phyloP scores from a whole-genome alignment of 2,888 invertebrate genomes.

The Ligdia adustata region DNA sequence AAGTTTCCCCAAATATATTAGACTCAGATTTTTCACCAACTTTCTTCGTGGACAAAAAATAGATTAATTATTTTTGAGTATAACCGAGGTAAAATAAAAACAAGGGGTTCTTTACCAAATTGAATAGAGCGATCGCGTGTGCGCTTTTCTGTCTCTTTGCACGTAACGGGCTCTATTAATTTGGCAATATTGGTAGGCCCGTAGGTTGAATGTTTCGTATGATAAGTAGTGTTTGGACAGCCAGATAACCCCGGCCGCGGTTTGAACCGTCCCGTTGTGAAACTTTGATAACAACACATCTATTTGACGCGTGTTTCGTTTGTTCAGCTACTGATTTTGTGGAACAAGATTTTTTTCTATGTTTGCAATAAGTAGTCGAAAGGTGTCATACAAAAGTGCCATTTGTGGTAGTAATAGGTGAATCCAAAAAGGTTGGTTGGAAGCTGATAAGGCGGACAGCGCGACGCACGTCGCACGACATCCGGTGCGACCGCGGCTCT shows the following conservation, averaged over 20 bases:
- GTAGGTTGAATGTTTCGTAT: conserved; percentile 37
- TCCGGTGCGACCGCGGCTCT: conserved; percentile 16
- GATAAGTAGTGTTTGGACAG: conserved; percentile 59
- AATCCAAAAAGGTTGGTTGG: conserved; percentile 8
- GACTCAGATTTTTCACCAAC: too few species aligned
- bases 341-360: conserved; percentile 7
- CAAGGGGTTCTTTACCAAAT: conserved; percentile 77
- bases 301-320: conserved; percentile 37
- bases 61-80: too few species aligned
- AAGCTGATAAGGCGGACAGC: conserved; percentile 15
- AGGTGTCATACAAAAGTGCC: conserved; percentile 4
- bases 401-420: neutral
- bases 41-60: too few species aligned
- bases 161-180: conserved; percentile 65
- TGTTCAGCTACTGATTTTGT: conserved; percentile 7
- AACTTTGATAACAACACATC: conserved; percentile 52
- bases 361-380: neutral
- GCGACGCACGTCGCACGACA: conserved; percentile 13
- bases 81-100: conserved; percentile 59
- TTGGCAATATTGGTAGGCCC: conserved; percentile 63
- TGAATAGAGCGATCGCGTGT: conserved; percentile 75
- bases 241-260: conserved; percentile 66
- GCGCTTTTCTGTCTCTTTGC: conserved; percentile 7
- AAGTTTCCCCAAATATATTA: too few species aligned
- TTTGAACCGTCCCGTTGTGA: conserved; percentile 55